Conservation (phyloP, 1,140 invertebrate genomes). For the Scaptomyza hsui region DNA sequence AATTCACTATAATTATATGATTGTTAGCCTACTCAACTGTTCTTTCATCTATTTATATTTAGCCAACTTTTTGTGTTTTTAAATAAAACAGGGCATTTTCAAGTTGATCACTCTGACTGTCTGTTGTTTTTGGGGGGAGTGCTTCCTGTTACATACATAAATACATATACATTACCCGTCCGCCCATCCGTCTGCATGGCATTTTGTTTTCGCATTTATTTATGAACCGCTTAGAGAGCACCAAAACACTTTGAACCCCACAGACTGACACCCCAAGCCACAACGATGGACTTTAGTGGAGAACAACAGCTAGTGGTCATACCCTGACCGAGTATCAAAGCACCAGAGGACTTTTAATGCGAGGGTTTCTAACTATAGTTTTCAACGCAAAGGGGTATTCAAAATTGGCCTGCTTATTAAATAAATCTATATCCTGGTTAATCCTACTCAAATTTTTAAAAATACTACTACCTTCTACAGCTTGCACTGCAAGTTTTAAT, state of each 20-base stretch:
- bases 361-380: background rate
- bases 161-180: background rate
- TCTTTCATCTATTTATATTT: background rate
- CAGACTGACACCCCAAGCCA: constrained; percentile 26
- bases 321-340: constrained; percentile 35
- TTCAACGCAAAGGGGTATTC: constrained; percentile 1
- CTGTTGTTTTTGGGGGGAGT: constrained; percentile 16
- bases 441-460: no score
- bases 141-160: constrained; percentile 25
- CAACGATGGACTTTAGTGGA: constrained; percentile 24
- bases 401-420: no score
- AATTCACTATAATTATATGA: no score
- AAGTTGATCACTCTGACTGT: constrained; percentile 1
- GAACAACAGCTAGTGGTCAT: constrained; percentile 52
- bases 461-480: no score
- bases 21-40: no score
- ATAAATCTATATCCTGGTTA: no score
- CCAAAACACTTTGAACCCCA: constrained; percentile 75
- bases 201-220: constrained; percentile 81
- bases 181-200: constrained; percentile 55
- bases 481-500: background rate
- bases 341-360: constrained; percentile 8
- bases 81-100: constrained; percentile 1
- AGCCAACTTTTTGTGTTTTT: background rate
- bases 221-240: constrained; percentile 77